Conservation (phyloP, 2,113 vertebrate species). For the Nerophis ophidion region DNA sequence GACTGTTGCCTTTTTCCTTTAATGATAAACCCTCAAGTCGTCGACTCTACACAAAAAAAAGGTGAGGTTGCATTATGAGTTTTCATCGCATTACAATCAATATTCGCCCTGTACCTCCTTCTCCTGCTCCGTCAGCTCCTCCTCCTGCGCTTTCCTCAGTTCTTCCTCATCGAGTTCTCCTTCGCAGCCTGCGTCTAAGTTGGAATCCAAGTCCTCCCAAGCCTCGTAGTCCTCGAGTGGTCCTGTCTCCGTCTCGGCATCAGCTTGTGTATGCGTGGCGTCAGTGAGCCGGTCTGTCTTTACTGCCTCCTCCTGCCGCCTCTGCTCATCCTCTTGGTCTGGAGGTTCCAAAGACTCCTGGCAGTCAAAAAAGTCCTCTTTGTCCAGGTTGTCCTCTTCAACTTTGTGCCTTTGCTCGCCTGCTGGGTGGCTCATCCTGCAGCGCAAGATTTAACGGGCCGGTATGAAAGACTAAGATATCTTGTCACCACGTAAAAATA, state of each 20-base stretch:
- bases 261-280: background rate
- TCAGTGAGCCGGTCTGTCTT: background rate
- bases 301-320: background rate
- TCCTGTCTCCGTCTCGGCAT: background rate
- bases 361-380: constrained; percentile 57
- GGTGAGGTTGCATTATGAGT: too few relatives aligned
- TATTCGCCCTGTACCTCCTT: constrained; percentile 38
- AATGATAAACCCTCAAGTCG: constrained; percentile 77
- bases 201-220: constrained; percentile 21
- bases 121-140: constrained; percentile 51
- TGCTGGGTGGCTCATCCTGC: constrained; percentile 41
- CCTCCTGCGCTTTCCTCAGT: constrained; percentile 42
- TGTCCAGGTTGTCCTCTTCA: constrained; percentile 18
- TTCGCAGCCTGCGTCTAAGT: constrained; percentile 16
- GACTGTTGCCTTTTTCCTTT: constrained; percentile 85
- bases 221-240: background rate
- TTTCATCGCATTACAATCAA: background rate
- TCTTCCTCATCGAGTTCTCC: constrained; percentile 43
- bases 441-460: constrained; percentile 1
- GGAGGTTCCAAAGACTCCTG: constrained; percentile 33
- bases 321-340: background rate
- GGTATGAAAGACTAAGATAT: background rate
- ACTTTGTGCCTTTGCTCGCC: constrained; percentile 3
- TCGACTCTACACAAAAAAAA: constrained; percentile 72
- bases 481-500: too few relatives aligned